Percentiles rank a stretch among this genome's conserved stretches.
Evolutionary conservation across 2,113 vertebrate species (phyloP).

Genomic region (Nothocercus nigrocapillus): DNA sequence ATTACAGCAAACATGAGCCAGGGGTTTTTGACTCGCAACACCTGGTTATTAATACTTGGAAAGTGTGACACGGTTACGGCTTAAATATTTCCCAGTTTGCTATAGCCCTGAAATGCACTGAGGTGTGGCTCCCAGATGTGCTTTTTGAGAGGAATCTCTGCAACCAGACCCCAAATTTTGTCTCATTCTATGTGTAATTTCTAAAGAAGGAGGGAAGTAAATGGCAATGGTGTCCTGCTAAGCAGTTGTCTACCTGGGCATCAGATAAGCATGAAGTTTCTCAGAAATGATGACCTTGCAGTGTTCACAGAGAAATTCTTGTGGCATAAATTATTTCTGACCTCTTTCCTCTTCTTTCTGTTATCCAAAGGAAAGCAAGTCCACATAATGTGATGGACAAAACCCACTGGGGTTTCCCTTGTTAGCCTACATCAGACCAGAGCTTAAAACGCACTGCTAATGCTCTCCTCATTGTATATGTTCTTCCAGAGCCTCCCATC

Average conservation of each 20-base stretch:
- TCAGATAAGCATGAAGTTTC: not conserved
- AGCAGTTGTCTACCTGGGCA: not conserved
- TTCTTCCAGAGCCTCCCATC: conserved; percentile 87
- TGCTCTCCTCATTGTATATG: not conserved
- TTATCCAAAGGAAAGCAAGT: not conserved
- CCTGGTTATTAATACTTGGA: not conserved
- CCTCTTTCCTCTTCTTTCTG: not conserved
- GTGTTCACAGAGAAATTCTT: not conserved
- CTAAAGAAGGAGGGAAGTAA: not conserved
- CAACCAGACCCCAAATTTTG: not conserved
- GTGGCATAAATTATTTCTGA: not conserved
- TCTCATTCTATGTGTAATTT: not conserved
- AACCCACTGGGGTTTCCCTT: not conserved
- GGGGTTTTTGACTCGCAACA: not conserved
- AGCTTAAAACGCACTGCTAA: not conserved
- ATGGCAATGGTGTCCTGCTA: not conserved
- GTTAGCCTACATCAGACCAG: not conserved
- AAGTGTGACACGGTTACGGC: not conserved
- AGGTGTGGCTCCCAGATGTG: not conserved
- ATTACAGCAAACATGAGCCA: not conserved
- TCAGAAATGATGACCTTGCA: not conserved
- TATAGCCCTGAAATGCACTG: not conserved
- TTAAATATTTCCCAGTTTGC: not conserved
- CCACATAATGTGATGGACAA: not conserved
- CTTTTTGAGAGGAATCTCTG: not conserved